Evolutionary conservation across 1,140 invertebrate species (phyloP), one percentile per base, ranked within the genome.

Genomic region (Helicoverpa zea): DNA sequence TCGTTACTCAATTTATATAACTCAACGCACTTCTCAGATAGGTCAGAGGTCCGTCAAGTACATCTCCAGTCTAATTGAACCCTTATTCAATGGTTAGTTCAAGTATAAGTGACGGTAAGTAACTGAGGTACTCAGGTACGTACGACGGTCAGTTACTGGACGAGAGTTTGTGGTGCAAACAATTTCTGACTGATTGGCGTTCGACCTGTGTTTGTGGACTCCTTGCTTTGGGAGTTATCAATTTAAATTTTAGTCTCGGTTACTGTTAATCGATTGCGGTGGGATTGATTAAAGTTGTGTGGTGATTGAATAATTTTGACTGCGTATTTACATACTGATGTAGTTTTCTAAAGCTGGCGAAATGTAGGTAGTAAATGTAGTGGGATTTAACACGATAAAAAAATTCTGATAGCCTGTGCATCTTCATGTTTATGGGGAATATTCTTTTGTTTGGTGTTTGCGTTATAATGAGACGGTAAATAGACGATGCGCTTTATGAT

Each of bases 161-260:
- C 52, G 43, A 66, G 59, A 59, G 79, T 77, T 79, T 73, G 81
- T 59, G 10, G 2, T 30, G 35, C 73, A 83, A 83, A 83, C 82
- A 83, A 61, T 73, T 73, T 73, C 82, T 73, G 73, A 80, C 74
- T 83, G 82, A 83, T 83, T 83, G 79, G 59, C 79, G 81, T 79
- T 74, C 79, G 80, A 64, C 79, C 59, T 11, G 29, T 83, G 82
- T 83, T 83, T 83, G 82, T n/a, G 2, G 30, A 76, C 12, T 66
- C 56, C 81, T 80, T 78, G 13, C 18, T 68, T 58, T 12, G 35
- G 68, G 58, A 9, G 30, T 23, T 47, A 75, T 81, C 75, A 75
- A 76, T 75, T 78, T 52, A 58, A 78, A 78, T 66, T 78, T 78
- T 78, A 64, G 35, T 9, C 76, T 78, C 76, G 58, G 52, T 68